Evolutionary conservation across 2,113 vertebrate genomes (phyloP).

Genomic region (Nesoenas mayeri): DNA sequence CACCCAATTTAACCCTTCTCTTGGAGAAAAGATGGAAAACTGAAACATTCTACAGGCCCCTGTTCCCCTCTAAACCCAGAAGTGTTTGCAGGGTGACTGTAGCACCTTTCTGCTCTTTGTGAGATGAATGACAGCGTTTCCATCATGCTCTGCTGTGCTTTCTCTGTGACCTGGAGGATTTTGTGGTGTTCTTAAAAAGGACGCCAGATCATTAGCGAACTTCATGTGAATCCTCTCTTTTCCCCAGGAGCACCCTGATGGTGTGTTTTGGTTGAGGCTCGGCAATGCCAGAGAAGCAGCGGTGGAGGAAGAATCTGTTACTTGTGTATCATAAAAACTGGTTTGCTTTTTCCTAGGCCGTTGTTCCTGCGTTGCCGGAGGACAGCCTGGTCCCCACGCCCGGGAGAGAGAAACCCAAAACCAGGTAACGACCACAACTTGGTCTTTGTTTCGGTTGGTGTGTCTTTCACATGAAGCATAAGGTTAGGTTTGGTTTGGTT

Average conservation of each 20-base stretch:
- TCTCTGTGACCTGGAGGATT: background rate
- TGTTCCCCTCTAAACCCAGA: background rate
- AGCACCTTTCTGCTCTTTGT: background rate
- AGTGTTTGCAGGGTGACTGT: background rate
- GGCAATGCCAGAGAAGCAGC: background rate
- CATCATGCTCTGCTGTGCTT: background rate
- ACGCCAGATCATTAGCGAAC: background rate
- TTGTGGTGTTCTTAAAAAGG: background rate
- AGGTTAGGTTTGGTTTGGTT: too few relatives aligned
- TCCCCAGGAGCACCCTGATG: background rate
- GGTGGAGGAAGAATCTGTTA: background rate
- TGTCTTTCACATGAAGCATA: accelerated
- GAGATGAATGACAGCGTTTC: background rate
- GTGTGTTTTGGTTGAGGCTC: background rate
- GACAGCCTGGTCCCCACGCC: background rate
- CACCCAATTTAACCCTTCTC: background rate
- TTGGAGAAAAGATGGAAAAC: background rate
- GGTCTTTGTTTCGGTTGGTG: background rate
- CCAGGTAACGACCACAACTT: slow-evolving; percentile 56
- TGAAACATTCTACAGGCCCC: accelerated
- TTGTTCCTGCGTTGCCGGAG: slow-evolving; percentile 34
- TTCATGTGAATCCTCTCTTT: too few relatives aligned
- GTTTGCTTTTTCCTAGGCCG: slow-evolving; percentile 19
- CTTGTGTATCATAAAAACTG: accelerated
- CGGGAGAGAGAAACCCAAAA: slow-evolving; percentile 27